Evolutionary conservation across 2,797 vertebrate genomes (phyloP).

Genomic region (Oceanodroma leucorhoa): DNA sequence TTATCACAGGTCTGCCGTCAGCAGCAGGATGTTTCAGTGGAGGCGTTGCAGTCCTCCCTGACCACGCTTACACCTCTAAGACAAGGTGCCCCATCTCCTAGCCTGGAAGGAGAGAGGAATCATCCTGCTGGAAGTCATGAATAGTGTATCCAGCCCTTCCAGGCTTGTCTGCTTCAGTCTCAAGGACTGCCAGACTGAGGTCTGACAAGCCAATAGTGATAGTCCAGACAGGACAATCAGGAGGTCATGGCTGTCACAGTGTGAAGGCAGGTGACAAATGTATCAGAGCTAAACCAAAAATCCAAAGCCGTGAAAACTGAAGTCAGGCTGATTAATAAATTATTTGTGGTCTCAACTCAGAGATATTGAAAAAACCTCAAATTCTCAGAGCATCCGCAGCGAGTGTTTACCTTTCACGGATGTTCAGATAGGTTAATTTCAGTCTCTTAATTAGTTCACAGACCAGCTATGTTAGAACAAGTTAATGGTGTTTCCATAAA

Average conservation of each 20-base stretch:
- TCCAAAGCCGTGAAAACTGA: not conserved
- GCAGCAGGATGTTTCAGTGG: not conserved
- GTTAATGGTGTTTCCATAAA: not conserved
- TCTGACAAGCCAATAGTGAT: not conserved
- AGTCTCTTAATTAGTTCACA: not conserved
- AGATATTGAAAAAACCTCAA: not conserved
- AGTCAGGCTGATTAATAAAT: not conserved
- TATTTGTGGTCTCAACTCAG: constrained; percentile 1
- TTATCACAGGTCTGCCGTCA: not conserved
- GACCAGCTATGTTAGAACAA: not conserved
- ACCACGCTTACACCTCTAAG: not conserved
- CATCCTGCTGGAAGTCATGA: not conserved
- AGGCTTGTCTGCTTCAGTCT: not conserved
- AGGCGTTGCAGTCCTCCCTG: not conserved
- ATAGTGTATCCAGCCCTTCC: not conserved
- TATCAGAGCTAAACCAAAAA: not conserved
- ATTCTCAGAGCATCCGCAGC: not conserved
- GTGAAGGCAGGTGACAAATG: not conserved
- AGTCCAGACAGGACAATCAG: not conserved
- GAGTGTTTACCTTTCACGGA: not conserved
- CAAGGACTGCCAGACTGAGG: not conserved
- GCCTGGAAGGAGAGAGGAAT: not conserved
- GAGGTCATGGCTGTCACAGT: not conserved
- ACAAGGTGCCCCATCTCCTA: not conserved
- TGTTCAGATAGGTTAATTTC: constrained; percentile 1